Evolutionary conservation across 2,888 invertebrate species (phyloP).

Genomic region (Agrochola lota): DNA sequence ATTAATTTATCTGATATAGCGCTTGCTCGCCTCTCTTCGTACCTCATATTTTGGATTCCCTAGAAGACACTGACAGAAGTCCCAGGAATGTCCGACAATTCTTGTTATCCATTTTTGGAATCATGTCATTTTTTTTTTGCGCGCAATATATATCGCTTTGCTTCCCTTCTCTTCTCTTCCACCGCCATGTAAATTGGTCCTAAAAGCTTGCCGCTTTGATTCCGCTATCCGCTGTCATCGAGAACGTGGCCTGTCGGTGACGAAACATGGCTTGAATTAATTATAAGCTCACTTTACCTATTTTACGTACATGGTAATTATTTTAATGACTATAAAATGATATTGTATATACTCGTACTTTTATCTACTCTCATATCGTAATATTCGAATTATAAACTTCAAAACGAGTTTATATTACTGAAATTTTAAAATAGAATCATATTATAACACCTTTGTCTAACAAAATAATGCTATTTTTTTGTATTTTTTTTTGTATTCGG

Average conservation of each 20-base stretch:
- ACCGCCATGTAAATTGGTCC: not conserved
- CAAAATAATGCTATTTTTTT: no score
- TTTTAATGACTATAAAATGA: conserved; percentile 28
- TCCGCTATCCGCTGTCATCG: not conserved
- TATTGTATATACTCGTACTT: not conserved
- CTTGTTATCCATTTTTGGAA: not conserved
- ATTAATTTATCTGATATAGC: not conserved
- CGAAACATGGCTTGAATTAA: conserved; percentile 32
- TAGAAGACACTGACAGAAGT: not conserved
- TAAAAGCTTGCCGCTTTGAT: not conserved
- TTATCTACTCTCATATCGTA: no score
- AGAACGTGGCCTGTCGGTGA: not conserved
- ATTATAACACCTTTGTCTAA: no score
- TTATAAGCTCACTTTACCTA: conserved; percentile 26
- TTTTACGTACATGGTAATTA: conserved; percentile 6
- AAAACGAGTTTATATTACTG: no score
- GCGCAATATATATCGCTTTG: not conserved
- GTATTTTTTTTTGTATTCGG: no score
- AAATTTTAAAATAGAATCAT: no score
- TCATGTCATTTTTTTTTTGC: not conserved
- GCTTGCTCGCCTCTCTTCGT: no score
- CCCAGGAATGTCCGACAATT: no score
- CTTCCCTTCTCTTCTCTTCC: not conserved
- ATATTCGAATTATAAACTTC: no score
- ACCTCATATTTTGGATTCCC: not conserved